These are phyloP conservation scores for Gambusia yucatana DNA, from an alignment of 2,797 vertebrate species.

Conservation along the genomic window DNA sequence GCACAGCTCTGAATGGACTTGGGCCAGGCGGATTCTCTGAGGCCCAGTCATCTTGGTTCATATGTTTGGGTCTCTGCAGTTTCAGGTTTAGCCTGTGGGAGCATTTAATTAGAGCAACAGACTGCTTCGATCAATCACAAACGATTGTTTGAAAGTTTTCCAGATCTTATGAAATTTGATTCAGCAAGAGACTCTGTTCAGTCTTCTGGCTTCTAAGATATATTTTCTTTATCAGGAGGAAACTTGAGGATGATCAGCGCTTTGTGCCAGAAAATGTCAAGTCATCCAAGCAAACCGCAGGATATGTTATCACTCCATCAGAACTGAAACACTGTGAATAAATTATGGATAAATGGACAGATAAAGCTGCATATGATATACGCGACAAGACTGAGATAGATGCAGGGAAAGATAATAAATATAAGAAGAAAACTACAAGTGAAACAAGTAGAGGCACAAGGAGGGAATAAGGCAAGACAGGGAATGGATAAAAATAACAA, in stretches of 20 bases:
- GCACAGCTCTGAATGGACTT: slow-evolving; percentile 31
- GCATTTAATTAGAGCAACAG: slow-evolving; percentile 53
- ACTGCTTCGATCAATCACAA: slow-evolving; percentile 43
- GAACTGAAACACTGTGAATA: slow-evolving; percentile 50
- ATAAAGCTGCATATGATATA: neutral
- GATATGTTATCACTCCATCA: slow-evolving; percentile 44
- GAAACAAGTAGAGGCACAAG: neutral
- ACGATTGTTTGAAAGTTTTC: slow-evolving; percentile 39
- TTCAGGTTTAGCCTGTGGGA: slow-evolving; percentile 45
- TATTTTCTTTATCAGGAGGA: slow-evolving; percentile 29
- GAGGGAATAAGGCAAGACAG: neutral
- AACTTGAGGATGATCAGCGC: slow-evolving; percentile 28
- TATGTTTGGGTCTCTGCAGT: slow-evolving; percentile 27
- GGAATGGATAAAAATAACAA: too few species aligned
- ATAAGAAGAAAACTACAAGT: slow-evolving; percentile 1
- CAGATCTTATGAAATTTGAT: slow-evolving; percentile 33
- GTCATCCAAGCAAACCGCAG: slow-evolving; percentile 14
- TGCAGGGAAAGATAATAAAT: neutral
- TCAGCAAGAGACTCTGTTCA: slow-evolving; percentile 10
- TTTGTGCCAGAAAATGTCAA: slow-evolving; percentile 31
- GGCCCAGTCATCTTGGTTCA: slow-evolving; percentile 24
- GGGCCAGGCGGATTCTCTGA: slow-evolving; percentile 19
- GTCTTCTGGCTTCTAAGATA: slow-evolving; percentile 16
- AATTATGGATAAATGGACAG: slow-evolving; percentile 14
- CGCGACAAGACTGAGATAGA: neutral